Evolutionary conservation across 2,113 vertebrate genomes (phyloP), one percentile per base, ranked within the genome.

Genomic region (Phaethon lepturus): DNA sequence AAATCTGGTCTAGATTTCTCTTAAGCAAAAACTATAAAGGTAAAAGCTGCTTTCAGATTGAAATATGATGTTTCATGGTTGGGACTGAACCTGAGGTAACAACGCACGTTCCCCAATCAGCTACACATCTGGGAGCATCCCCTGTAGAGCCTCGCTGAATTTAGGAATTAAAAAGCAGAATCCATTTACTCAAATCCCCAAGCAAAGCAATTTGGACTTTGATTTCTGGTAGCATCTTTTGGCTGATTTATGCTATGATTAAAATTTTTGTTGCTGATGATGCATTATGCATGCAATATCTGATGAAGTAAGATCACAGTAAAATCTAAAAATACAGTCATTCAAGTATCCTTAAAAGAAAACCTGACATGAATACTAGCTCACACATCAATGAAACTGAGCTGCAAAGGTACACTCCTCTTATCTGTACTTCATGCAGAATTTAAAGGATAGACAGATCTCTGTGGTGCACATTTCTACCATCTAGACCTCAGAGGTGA

Each of bases 271-370:
- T 88, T 94, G 62, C 77, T 74, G 86, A 80, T 94, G 79, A 93
- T 97, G 66, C 77, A 97, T 97, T 96, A 98, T 97, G 93, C 91
- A 96, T 95, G 94, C 86, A 90, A 78, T 83, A 93, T 81, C 84
- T 96, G 86, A 95, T 97, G 94, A 94, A 97, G 53, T 90, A 92
- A 95, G 92, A 97, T 96, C 96, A 96, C 96, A 95, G 93, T 92
- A 47, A 88, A 76, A 52, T 58, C 95, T 96, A 97, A 97, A 97
- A 97, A 97, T 96, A 96, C 88, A 91, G 72, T 59, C 68, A 91
- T 95, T 96, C 95, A 95, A 96, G 83, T 87, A 82, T 82, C 78
- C 84, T 97, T 95, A 96, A 95, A 96, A 96, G 93, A 94, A 94
- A 95, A 79, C 87, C 91, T 93, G 94, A 93, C 85, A 87, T 71